Base-by-base conservation (phyloP, 1,140 invertebrate genomes). In the Anoplophora glabripennis region DNA sequence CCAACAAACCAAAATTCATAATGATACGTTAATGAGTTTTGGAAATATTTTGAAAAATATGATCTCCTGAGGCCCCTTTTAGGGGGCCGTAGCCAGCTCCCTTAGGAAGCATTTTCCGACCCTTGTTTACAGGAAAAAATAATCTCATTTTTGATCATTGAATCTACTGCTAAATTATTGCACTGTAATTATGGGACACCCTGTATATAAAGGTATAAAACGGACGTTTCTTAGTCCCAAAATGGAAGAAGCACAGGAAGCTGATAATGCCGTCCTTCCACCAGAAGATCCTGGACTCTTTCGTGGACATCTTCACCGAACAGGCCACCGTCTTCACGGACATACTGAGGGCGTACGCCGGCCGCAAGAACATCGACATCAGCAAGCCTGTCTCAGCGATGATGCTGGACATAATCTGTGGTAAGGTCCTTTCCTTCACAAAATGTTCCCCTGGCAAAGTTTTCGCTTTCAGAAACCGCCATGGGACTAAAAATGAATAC, bases 241-340 rank as follows among this genome's bases (percentile, higher is more conserved):
- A 86, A 77, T 92, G 89, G 89, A 80, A 80, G 48, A 66, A 72
- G 1, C 78, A 88, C 56, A 77, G 89, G 5, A 87, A 85, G 67
- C 69, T 90, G 14, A 74, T 92, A 3, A 86, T 87, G 2, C 89
- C 89, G 4, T 82, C 89, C 11, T 92, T 92, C 70, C 86, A 90
- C 74, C 87, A 87, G 64, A 82, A 82, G 58, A 87, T 92, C 51
- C 76, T 92, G 5, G 83, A 90, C 61, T 82, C 86, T 53, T 91
- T 89, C 68, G 70, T 89, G 1, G 79, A 82, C 4, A 79, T 89
- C 8, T 89, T 92, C 67, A 86, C 86, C 47, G 77, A 83, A 49
- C 85, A 91, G 67, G 77, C 81, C 3, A 61, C 75, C 8, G 76
- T 84, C 10, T 72, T 92, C 58, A 73, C 82, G 0, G 57, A 81